Evolutionary conservation across 2,797 vertebrate species (phyloP), one percentile per base, ranked within the genome.

Genomic region (Spondyliosoma cantharus): DNA sequence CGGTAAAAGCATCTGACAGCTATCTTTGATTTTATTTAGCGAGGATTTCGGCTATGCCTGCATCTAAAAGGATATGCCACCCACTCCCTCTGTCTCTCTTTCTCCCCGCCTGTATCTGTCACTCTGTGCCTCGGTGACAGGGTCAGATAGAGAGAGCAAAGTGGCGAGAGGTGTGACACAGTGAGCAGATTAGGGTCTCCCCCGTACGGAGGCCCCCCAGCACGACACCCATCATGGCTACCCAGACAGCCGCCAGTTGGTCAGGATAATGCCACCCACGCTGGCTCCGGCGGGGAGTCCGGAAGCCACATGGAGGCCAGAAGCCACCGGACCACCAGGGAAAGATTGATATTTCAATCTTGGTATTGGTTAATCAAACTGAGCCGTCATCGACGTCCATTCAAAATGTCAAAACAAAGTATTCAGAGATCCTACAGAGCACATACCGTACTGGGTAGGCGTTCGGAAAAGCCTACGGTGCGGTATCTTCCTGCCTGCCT

Each of bases 101-200:
- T 70, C 81, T 74, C 80, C 63, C 76, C 29, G 80, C 83, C 84
- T 73, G 78, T 67, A 83, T 89, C 86, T 85, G 90, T 89, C 87
- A 88, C 65, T 91, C 87, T 65, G 59, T 27, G 80, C 70, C 74
- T 78, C 12, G 70, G 83, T 92, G 91, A 91, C 91, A 89, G 90
- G 92, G 93, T 94, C 93, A 94, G 91, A 91, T 86, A 90, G 92
- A 90, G 82, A 87, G 91, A 90, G 93, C 87, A 92, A 85, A 91
- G 91, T 74, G 82, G 89, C 60, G 83, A 92, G 92, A 90, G 92
- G 87, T 89, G 89, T 84, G 88, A 90, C 89, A 88, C 86, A 88
- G 89, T 45, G 86, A 93, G 90, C 92, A 92, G 93, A 93, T 91
- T 91, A 93, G 91, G 93, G 90, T 89, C 91, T 90, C 84, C 81